Conservation (phyloP, 2,797 vertebrate genomes). For the Molossus molossus region DNA sequence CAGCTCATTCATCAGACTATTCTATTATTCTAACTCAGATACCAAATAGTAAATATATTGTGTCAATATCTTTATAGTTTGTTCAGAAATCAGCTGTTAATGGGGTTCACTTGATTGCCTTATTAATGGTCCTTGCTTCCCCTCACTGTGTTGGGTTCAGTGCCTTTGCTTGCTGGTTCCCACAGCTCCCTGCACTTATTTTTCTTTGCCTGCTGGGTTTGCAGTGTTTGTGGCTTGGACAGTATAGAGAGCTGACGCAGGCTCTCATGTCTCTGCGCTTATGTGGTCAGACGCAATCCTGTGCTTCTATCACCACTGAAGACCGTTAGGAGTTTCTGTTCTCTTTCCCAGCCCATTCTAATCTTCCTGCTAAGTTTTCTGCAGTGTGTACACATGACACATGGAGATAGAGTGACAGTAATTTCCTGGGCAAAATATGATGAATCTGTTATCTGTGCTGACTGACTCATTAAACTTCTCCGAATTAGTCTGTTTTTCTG, state of each 20-base stretch:
- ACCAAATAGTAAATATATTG: not conserved
- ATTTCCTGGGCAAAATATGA: not conserved
- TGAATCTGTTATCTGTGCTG: not conserved
- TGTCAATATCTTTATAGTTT: not conserved
- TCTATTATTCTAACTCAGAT: not conserved
- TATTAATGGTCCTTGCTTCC: not conserved
- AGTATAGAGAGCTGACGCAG: not conserved
- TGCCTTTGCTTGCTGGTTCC: not conserved
- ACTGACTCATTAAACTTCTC: not conserved
- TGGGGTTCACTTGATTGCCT: not conserved
- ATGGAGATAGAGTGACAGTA: not conserved
- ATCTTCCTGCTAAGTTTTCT: slow-evolving; percentile 47
- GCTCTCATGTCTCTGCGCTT: not conserved
- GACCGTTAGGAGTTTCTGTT: not conserved
- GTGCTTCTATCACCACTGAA: not conserved
- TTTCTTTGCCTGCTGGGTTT: slow-evolving; percentile 31
- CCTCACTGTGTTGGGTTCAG: not conserved
- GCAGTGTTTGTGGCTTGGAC: not conserved
- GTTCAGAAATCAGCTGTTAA: not conserved
- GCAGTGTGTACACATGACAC: not conserved
- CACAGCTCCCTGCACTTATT: not conserved
- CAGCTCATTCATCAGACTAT: not conserved
- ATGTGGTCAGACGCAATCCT: not conserved
- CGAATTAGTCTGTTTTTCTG: not conserved
- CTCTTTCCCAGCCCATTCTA: not conserved